These are phyloP conservation scores for Strongylocentrotus purpuratus DNA, from an alignment of 35 echinoderm and acorn worm genomes.

Conservation along the genomic window DNA sequence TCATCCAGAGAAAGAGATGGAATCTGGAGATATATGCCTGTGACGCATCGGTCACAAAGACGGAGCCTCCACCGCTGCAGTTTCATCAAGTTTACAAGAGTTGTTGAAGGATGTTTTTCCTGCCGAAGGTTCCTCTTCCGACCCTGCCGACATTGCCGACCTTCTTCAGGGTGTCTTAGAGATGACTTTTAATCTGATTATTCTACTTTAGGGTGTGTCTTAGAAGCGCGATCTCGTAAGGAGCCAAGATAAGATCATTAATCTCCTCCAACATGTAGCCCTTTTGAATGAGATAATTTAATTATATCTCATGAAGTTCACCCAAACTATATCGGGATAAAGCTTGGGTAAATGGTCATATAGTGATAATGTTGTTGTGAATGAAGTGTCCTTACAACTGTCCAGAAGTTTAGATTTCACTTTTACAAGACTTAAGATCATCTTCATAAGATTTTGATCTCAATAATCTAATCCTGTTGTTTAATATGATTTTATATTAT, in stretches of 20 bases:
- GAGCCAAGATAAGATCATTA: constrained; percentile 11
- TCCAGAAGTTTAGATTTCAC: no score
- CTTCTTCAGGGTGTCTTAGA: neutral
- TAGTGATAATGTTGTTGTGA: no score
- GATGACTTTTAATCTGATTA: neutral
- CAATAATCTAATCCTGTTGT: no score
- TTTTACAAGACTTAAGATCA: no score
- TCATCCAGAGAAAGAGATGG: neutral
- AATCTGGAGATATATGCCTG: neutral
- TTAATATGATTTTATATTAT: no score
- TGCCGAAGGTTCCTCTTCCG: neutral
- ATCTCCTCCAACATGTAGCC: neutral
- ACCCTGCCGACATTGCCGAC: neutral
- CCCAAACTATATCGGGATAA: neutral
- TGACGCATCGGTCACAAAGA: neutral
- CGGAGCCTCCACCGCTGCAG: neutral
- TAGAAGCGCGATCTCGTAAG: neutral
- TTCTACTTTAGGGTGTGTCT: neutral
- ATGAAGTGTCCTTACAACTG: no score
- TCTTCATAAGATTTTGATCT: no score
- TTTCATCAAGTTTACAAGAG: neutral
- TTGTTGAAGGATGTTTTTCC: neutral
- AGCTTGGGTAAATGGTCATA: no score
- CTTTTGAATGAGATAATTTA: neutral
- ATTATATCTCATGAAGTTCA: neutral